These are phyloP conservation scores for Chymomyza procnemis DNA, from an alignment of 2,888 invertebrate species.

Conservation along the genomic window DNA sequence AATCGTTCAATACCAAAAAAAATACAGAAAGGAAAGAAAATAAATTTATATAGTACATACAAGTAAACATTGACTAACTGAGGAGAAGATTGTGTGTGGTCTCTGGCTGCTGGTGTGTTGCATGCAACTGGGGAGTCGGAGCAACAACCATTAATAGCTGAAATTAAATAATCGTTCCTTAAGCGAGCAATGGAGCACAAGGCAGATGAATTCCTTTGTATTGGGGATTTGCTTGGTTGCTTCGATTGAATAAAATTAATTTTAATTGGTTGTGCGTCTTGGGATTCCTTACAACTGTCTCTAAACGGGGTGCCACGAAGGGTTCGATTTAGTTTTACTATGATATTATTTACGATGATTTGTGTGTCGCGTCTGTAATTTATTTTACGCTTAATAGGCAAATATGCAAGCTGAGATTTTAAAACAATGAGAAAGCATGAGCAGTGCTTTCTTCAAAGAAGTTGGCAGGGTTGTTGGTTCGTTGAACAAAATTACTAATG, in stretches of 20 bases:
- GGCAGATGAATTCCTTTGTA: constrained; percentile 36
- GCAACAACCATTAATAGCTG: constrained; percentile 58
- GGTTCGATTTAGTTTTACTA: background rate
- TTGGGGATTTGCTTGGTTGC: constrained; percentile 46
- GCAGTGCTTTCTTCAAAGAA: background rate
- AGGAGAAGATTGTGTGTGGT: constrained; percentile 4
- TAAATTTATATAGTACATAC: background rate
- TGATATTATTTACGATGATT: background rate
- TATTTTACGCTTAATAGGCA: background rate
- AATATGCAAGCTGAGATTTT: background rate
- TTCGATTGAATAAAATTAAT: constrained; percentile 68
- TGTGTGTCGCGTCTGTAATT: background rate
- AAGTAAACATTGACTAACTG: constrained; percentile 69
- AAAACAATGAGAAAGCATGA: background rate
- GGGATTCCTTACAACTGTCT: background rate
- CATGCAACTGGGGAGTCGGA: constrained; percentile 50
- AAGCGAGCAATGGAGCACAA: constrained; percentile 46
- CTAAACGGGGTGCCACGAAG: background rate
- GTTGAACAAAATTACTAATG: too few species aligned
- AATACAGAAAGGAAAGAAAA: constrained; percentile 45
- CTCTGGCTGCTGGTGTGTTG: constrained; percentile 15
- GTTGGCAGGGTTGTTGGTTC: too few species aligned
- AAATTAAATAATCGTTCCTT: constrained; percentile 71
- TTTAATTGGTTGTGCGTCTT: constrained; percentile 54
- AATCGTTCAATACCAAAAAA: constrained; percentile 23